Evolutionary conservation across 2,113 vertebrate species (phyloP).

Genomic region (Brachirus orientalis): DNA sequence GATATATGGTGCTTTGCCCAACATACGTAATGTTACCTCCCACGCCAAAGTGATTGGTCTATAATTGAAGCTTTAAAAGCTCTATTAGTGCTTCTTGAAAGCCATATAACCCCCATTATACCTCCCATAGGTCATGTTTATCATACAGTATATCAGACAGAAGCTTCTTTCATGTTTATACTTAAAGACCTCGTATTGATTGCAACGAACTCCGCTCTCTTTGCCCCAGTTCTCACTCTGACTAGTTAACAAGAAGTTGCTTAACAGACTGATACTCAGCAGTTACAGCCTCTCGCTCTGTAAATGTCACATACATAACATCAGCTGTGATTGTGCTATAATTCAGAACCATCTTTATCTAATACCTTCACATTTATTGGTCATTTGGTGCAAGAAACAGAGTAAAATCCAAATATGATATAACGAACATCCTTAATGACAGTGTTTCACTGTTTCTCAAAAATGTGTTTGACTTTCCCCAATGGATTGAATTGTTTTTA

Average conservation of each 20-base stretch:
- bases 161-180: conserved; percentile 22
- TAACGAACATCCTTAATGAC: too few relatives aligned
- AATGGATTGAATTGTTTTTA: too few relatives aligned
- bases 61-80: conserved; percentile 64
- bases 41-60: conserved; percentile 58
- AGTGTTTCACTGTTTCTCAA: neutral
- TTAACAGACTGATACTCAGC: too few relatives aligned
- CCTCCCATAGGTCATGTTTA: conserved; percentile 30
- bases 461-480: too few relatives aligned
- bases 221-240: neutral
- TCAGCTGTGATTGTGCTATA: neutral
- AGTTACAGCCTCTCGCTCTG: neutral
- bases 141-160: conserved; percentile 22
- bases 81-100: conserved; percentile 55
- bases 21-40: conserved; percentile 59
- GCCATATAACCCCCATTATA: conserved; percentile 41
- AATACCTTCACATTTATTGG: neutral
- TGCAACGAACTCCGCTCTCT: neutral
- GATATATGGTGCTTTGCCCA: conserved; percentile 36
- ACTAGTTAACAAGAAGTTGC: neutral
- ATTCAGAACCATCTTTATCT: neutral
- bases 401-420: too few relatives aligned
- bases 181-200: conserved; percentile 10
- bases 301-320: neutral
- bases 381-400: too few relatives aligned